phyloP scores from a whole-genome alignment of 2,797 vertebrate species.

The Sparidentex hasta region DNA sequence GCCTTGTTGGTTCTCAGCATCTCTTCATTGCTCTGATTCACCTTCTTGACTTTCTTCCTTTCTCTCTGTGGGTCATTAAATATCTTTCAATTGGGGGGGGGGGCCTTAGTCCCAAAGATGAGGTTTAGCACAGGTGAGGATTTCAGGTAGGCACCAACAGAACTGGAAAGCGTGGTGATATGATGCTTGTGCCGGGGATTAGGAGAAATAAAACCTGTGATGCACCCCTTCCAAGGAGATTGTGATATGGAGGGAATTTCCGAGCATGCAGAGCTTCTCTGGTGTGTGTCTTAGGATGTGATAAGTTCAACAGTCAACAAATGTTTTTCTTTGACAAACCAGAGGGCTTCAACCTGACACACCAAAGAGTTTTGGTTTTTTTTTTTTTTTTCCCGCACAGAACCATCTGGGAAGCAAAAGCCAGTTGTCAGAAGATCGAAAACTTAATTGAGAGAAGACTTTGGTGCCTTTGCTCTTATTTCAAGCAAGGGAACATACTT shows the following conservation, averaged over 20 bases:
- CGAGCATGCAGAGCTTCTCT: neutral
- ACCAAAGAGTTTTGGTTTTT: too few species aligned
- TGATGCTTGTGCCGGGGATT: neutral
- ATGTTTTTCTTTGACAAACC: neutral
- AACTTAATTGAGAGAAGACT: too few species aligned
- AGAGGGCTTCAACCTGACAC: too few species aligned
- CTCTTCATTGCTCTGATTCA: neutral
- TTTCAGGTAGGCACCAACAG: neutral
- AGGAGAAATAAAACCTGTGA: neutral
- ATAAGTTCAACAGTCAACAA: neutral
- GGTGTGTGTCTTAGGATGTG: neutral
- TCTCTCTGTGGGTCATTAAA: too few species aligned
- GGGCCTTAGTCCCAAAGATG: constrained; percentile 39
- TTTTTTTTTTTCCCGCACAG: too few species aligned
- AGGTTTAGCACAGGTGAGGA: constrained; percentile 47
- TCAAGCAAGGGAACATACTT: too few species aligned
- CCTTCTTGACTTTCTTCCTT: too few species aligned
- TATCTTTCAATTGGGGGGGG: too few species aligned
- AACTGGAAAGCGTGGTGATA: constrained; percentile 4
- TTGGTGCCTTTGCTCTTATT: too few species aligned
- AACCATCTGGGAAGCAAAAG: too few species aligned
- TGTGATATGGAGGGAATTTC: neutral
- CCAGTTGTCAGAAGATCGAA: too few species aligned
- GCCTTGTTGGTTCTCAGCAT: constrained; percentile 21
- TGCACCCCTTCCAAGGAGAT: neutral